Base-by-base conservation (phyloP, 2,888 invertebrate genomes). In the Acleris cristana region DNA sequence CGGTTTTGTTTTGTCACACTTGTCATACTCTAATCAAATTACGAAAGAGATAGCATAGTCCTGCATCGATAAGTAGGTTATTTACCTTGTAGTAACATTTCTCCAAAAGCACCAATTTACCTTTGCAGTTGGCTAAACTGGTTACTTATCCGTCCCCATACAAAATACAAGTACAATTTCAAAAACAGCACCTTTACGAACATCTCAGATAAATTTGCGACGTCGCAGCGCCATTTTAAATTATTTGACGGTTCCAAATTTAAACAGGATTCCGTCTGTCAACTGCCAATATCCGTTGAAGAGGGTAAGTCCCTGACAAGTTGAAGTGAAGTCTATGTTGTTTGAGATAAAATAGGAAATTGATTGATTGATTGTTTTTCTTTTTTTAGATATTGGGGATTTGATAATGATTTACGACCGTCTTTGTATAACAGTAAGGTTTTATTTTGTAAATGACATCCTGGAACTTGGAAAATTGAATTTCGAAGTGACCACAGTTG, bases 211-310 rank as follows among this genome's bases (percentile, higher is more conserved):
- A 51, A 51, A 21, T 21, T 51, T 51, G 21, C 21, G 21, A n/a
- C 21, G 4, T 3, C 40, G 40, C 40, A 4, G 51, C 21, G 19
- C 45, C 45, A 16, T 45, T 54, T 45, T 45, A 58, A 58, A 58
- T 26, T 30, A 45, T 45, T 61, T 26, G 45, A 44, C 40, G 44
- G 40, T 49, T 49, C 65, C 23, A 34, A 59, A 54, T 59, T 59
- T 30, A 54, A 59, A 65, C 53, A 59, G 49, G 53, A 59, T n/a
- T 48, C 18, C n/a, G 30, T 34, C 53, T 23, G 59, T 65, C 65
- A 65, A 54, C 65, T 55, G 65, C 52, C 65, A 65, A 60, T 65
- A 65, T 49, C 65, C 65, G 59, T 65, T 65, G 60, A 65, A 54
- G 55, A 60, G 49, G 60, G 65, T 61, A 34, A 61, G 23, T 49